Percentiles rank a stretch among this genome's conserved stretches.
phyloP scores from a whole-genome alignment of 2,888 invertebrate species.

The Trichogramma evanescens region DNA sequence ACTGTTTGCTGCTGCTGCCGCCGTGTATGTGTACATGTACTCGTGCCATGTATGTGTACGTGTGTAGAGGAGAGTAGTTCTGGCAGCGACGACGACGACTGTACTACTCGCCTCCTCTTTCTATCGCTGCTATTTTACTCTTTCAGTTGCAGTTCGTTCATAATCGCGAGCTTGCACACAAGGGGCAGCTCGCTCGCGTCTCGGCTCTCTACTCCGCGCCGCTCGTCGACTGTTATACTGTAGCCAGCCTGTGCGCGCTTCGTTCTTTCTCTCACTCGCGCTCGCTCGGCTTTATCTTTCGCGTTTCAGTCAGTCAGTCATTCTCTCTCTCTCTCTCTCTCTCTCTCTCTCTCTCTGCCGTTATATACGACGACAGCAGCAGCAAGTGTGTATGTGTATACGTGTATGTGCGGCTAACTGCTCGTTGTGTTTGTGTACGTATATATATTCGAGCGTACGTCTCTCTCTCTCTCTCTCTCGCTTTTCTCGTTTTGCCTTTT shows the following conservation, averaged over 20 bases:
- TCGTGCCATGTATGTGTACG: slow-evolving; percentile 5
- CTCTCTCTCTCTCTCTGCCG: too few relatives aligned
- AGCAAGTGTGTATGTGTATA: too few relatives aligned
- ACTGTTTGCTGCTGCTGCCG: background rate
- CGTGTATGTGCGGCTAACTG: too few relatives aligned
- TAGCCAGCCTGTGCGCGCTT: slow-evolving; percentile 26
- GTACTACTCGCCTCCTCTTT: slow-evolving; percentile 12
- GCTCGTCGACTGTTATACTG: background rate
- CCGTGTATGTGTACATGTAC: background rate
- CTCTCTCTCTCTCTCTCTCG: too few relatives aligned
- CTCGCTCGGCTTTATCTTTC: slow-evolving; percentile 1
- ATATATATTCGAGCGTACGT: too few relatives aligned
- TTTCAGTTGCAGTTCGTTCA: too few relatives aligned
- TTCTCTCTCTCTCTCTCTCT: slow-evolving; percentile 1
- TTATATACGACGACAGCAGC: background rate
- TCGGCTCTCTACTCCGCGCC: too few relatives aligned
- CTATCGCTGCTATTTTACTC: too few relatives aligned
- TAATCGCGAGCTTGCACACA: too few relatives aligned
- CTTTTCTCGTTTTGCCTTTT: too few relatives aligned
- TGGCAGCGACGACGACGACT: slow-evolving; percentile 7
- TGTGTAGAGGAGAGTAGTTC: slow-evolving; percentile 4
- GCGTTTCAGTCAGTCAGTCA: background rate
- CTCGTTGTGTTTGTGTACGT: too few relatives aligned
- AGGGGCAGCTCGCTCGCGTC: too few relatives aligned
- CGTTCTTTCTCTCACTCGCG: slow-evolving; percentile 26